Percentiles rank a stretch among this genome's conserved stretches.
These are phyloP conservation scores for Drymonia ruficornis DNA, from an alignment of 2,888 invertebrate genomes.

Conservation along the genomic window DNA sequence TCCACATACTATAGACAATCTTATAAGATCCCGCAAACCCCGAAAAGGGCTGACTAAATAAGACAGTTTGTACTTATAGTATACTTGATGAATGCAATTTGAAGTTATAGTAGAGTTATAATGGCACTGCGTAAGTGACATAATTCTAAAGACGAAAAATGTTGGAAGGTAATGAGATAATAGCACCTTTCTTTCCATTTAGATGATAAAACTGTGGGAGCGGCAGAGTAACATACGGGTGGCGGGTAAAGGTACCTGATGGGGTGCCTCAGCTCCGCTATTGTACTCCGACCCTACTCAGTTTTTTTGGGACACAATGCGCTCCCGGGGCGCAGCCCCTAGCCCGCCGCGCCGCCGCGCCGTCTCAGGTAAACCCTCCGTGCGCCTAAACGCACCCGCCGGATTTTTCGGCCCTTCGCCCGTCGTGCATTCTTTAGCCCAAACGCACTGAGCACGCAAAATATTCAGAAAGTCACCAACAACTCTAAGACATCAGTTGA, in stretches of 20 bases:
- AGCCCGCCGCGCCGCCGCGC: too few relatives aligned
- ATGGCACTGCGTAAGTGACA: too few relatives aligned
- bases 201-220: slow-evolving; percentile 2
- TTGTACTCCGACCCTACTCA: slow-evolving; percentile 76
- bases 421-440: slow-evolving; percentile 52
- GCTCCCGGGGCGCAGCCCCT: slow-evolving; percentile 68
- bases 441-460: slow-evolving; percentile 35
- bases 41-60: too few relatives aligned
- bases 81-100: too few relatives aligned
- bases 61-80: too few relatives aligned
- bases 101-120: too few relatives aligned
- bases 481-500: neutral
- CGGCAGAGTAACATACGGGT: slow-evolving; percentile 44
- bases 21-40: too few relatives aligned
- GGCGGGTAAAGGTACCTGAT: slow-evolving; percentile 47
- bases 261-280: slow-evolving; percentile 54
- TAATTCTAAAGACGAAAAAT: too few relatives aligned
- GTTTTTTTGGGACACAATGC: slow-evolving; percentile 76
- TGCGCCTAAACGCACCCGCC: slow-evolving; percentile 56
- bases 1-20: too few relatives aligned
- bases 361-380: slow-evolving; percentile 70
- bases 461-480: slow-evolving; percentile 19
- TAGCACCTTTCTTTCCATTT: slow-evolving; percentile 1
- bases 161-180: neutral
- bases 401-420: slow-evolving; percentile 60